Evolutionary conservation across 1,140 invertebrate genomes (phyloP).

Genomic region (Riptortus pedestris): DNA sequence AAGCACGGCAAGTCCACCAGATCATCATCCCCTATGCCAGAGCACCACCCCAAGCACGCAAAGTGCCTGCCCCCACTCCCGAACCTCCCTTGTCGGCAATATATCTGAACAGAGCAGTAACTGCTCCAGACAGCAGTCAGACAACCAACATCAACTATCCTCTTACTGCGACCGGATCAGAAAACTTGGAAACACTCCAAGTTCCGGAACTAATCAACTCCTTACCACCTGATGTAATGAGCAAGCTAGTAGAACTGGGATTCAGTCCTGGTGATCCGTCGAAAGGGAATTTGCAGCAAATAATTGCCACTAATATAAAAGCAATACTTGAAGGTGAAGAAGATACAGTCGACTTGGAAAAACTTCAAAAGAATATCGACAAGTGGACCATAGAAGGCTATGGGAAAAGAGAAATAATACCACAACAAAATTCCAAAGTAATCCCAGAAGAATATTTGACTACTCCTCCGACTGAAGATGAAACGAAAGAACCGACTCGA

Average conservation of each 20-base stretch:
- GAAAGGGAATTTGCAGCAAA: conserved; percentile 34
- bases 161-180: conserved; percentile 33
- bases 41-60: conserved; percentile 36
- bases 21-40: conserved; percentile 60
- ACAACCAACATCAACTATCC: conserved; percentile 12
- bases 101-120: conserved; percentile 32
- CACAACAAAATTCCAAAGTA: conserved; percentile 48
- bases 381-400: conserved; percentile 72
- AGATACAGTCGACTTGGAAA: conserved; percentile 53
- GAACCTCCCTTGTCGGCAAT: conserved; percentile 35
- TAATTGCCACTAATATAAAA: conserved; percentile 36
- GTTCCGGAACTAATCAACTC: conserved; percentile 33
- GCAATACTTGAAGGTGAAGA: conserved; percentile 35
- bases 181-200: conserved; percentile 30
- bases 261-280: not conserved
- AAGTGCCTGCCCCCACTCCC: conserved; percentile 37
- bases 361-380: conserved; percentile 69
- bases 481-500: conserved; percentile 32
- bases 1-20: conserved; percentile 38
- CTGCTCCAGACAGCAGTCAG: conserved; percentile 11
- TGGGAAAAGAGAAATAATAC: conserved; percentile 27
- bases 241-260: conserved; percentile 33
- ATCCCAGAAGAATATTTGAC: conserved; percentile 68
- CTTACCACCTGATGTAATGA: conserved; percentile 35
- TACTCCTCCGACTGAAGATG: conserved; percentile 39